Conservation (phyloP, 2,113 vertebrate genomes). For the Strix uralensis region DNA sequence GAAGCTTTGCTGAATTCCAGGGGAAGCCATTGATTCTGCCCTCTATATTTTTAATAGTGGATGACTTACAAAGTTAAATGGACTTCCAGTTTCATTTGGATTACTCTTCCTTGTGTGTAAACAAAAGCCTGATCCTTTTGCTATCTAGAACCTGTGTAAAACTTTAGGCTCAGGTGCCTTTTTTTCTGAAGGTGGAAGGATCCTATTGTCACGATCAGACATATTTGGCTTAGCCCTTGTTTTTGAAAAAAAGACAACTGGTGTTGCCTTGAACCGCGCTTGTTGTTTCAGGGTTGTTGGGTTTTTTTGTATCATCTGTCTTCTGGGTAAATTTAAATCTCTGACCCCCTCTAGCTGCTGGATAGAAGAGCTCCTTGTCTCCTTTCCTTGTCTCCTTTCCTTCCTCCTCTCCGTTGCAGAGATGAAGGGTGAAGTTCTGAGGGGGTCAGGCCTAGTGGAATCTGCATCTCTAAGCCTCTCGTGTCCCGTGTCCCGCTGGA, state of each 20-base stretch:
- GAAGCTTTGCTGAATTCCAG: not conserved
- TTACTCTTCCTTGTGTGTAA: not conserved
- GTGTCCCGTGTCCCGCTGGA: not conserved
- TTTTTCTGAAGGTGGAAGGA: not conserved
- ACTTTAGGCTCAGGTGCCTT: not conserved
- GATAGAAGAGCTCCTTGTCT: not conserved
- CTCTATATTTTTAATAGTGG: not conserved
- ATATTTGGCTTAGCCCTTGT: not conserved
- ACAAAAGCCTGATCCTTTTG: not conserved
- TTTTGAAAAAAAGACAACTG: not conserved
- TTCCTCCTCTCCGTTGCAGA: not conserved
- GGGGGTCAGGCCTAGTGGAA: accelerated
- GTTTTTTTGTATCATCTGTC: not conserved
- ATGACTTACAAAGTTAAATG: not conserved
- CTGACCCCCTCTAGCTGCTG: slow-evolving; percentile 36
- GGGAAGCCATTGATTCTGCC: not conserved
- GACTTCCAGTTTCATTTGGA: not conserved
- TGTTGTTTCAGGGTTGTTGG: not conserved
- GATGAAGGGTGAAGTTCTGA: not conserved
- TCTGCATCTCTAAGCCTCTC: not conserved
- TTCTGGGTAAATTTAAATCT: slow-evolving; percentile 8
- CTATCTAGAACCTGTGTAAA: not conserved
- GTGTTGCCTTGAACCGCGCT: not conserved
- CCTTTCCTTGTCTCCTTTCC: not conserved
- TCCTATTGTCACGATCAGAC: not conserved